Base-by-base conservation (phyloP, 2,797 vertebrate genomes). In the Malacoraja senta region DNA sequence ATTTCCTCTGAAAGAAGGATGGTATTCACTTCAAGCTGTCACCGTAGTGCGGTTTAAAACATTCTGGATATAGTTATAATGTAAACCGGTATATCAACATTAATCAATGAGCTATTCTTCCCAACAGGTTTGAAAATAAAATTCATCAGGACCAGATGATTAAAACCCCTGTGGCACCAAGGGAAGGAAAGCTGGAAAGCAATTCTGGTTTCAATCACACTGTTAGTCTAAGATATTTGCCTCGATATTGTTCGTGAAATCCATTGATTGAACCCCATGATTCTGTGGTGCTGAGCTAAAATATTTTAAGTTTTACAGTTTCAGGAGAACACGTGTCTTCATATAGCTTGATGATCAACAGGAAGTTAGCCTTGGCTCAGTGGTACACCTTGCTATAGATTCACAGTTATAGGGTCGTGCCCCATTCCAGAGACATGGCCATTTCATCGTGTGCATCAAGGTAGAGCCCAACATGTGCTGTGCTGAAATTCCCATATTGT, bases 171-270 rank as follows among this genome's bases (percentile, higher is more conserved):
- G 44, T 92, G 71, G 90, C 90, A 53, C 35, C 12, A 24, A 72
- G 65, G 58, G 71, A 76, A 91, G 68, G 35, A 72, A 92, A 58
- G 24, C 35, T 74, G 71, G 35, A 92, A 92, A 92, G 12, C 19
- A 92, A 53, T 92, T 76, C 6, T 92, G 68, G 76, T 92, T 92
- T 92, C 76, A 76, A 53, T 92, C 65, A 53, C 90, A 53, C 90
- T 53, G 72, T 92, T 92, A 21, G 90, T 8, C 21, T 38, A 91
- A 91, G 65, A 72, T 38, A 91, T 72, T 72, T 91, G 68, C 10
- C 65, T 44, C 35, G 53, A 21, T 21, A 74, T 92, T 71, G 15
- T 92, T 44, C 74, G 44, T 92, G 53, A 29, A 76, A 76, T 53
- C 9, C 4, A 44, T 76, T 71, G 44, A 74, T 24, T 71, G n/a